Evolutionary conservation across 2,797 vertebrate species (phyloP).

Genomic region (Sylvilagus floridanus): DNA sequence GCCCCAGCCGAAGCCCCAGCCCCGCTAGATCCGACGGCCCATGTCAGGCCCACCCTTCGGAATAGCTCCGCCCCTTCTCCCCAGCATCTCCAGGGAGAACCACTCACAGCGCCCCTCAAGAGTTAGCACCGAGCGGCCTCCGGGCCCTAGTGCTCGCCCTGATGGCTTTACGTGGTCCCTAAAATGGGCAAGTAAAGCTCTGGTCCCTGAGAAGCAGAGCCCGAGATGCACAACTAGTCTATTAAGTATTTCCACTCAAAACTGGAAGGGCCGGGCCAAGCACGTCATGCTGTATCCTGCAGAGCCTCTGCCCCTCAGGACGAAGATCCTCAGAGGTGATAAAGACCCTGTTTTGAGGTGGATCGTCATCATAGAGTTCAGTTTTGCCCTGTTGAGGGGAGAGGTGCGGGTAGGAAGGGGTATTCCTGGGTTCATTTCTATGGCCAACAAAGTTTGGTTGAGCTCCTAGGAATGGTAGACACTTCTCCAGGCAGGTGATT

Average conservation of each 20-base stretch:
- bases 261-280: background rate
- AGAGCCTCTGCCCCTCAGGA: background rate
- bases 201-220: background rate
- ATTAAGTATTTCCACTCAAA: background rate
- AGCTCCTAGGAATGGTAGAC: background rate
- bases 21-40: background rate
- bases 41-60: background rate
- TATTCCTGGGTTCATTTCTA: background rate
- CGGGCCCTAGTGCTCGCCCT: conserved; percentile 53
- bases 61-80: conserved; percentile 53
- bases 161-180: background rate
- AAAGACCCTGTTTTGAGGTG: background rate
- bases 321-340: background rate
- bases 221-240: background rate
- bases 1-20: background rate
- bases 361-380: background rate
- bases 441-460: background rate
- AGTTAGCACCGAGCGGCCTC: background rate
- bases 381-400: background rate
- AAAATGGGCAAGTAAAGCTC: background rate
- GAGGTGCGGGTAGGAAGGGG: background rate
- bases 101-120: background rate
- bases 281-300: background rate
- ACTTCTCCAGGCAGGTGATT: background rate
- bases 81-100: conserved; percentile 10